These are phyloP conservation scores for Herminia tarsipennalis DNA, from an alignment of 2,888 invertebrate species.

Conservation along the genomic window DNA sequence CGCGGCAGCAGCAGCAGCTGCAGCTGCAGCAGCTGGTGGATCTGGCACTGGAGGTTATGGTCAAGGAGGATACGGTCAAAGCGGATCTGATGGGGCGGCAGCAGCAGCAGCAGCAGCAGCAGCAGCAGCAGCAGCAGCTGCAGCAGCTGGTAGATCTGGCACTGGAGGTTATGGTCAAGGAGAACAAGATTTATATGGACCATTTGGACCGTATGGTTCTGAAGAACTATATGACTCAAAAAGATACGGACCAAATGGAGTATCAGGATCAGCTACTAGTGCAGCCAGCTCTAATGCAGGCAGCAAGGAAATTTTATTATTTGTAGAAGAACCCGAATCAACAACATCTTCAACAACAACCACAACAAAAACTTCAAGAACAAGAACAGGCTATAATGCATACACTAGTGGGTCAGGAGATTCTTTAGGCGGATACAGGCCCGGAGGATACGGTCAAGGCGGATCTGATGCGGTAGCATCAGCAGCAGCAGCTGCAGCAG, in stretches of 20 bases:
- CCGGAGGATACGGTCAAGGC: background rate
- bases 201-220: background rate
- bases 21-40: background rate
- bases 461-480: constrained; percentile 1
- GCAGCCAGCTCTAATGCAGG: no score
- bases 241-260: no score
- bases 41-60: background rate
- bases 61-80: background rate
- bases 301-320: no score
- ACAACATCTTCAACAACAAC: no score
- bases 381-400: no score
- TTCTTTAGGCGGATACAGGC: no score
- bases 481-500: constrained; percentile 11
- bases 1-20: constrained; percentile 5
- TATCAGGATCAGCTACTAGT: no score
- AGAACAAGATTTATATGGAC: no score
- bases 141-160: background rate
- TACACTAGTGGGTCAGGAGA: no score
- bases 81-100: background rate
- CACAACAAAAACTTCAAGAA: no score
- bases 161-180: background rate
- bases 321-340: no score
- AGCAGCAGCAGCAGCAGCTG: constrained; percentile 8
- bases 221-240: background rate
- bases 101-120: constrained; percentile 8